These are phyloP conservation scores for Drosophila flavopinicola DNA, from an alignment of 2,888 invertebrate genomes.

Conservation along the genomic window DNA sequence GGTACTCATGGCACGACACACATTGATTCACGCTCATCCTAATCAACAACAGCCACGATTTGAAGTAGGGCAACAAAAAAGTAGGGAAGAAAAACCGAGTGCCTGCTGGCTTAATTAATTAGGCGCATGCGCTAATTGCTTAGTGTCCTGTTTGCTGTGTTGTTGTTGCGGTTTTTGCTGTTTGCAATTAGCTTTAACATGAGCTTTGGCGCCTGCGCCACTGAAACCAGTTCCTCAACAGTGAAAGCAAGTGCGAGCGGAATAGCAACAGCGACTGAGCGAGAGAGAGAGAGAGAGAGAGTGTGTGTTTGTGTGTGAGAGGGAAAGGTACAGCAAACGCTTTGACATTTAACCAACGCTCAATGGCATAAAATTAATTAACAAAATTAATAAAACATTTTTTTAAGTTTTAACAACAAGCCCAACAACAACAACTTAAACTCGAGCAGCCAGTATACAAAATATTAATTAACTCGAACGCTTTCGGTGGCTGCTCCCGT, in stretches of 20 bases:
- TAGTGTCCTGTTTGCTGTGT: conserved; percentile 46
- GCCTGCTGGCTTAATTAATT: conserved; percentile 60
- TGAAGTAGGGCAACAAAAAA: conserved; percentile 12
- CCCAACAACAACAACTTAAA: conserved; percentile 24
- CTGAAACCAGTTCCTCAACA: conserved; percentile 57
- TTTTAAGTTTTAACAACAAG: conserved; percentile 22
- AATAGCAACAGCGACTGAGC: not conserved
- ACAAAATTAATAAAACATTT: conserved; percentile 80
- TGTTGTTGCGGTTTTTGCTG: conserved; percentile 34
- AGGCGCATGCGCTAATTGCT: conserved; percentile 66
- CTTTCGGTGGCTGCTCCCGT: conserved; percentile 53
- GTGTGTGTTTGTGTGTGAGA: not conserved
- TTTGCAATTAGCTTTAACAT: conserved; percentile 71
- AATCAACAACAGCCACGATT: conserved; percentile 18
- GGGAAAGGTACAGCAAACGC: conserved; percentile 24
- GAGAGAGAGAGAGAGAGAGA: not conserved
- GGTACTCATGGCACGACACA: conserved; percentile 14
- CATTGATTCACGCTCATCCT: conserved; percentile 19
- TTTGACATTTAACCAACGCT: conserved; percentile 66
- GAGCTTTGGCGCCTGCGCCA: conserved; percentile 75
- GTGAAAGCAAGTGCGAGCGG: conserved; percentile 32
- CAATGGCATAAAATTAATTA: conserved; percentile 74
- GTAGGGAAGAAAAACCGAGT: conserved; percentile 6
- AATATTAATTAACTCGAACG: conserved; percentile 75
- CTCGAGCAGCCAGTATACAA: conserved; percentile 41